Base-by-base conservation (phyloP, 2,113 vertebrate genomes). In the Trochalopteron elliotii region DNA sequence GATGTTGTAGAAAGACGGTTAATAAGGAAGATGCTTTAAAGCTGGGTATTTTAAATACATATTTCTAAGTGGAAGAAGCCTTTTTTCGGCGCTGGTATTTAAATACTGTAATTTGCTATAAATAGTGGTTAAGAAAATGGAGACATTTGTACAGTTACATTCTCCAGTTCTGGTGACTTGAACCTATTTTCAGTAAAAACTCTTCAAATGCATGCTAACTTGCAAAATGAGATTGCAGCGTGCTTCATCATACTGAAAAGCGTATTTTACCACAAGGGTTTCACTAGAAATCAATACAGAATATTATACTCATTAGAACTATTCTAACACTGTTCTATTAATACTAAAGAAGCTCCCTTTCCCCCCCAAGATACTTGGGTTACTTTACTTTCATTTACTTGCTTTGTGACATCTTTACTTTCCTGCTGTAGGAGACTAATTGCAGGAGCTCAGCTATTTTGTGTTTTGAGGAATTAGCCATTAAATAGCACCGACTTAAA, bases 381-480 rank as follows among this genome's bases (percentile, higher is more conserved):
- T 87, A 47, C 39, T 94, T 91, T 87, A n/a, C 47, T 87, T 71
- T 50, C 23, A 56, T 31, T 64, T 81, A 15, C 50, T 79, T 44
- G 27, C 24, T 74, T 68, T 49, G 24, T 8, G 8, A 76, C 33
- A 59, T 79, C 76, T 92, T 94, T 71, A 53, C 65, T 83, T 87
- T 52, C 12, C 1, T 88, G 82, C 82, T 65, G 18, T 49, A 56
- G 47, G 82, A 92, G 52, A 84, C 91, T 93, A 95, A 95, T 92
- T 83, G 70, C 47, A 17, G 33, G 30, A 94, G 68, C 70, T 95
- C 67, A 28, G 50, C 10, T 76, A 78, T 90, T 93, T 77, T 81
- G 72, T 74, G n/a, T 71, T 89, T 96, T 96, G 90, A 94, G 71
- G 83, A 96, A 92, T 94, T 97, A 63, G 70, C 67, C 70, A 47